phyloP scores from a whole-genome alignment of 2,797 vertebrate genomes.

The Siniperca obscura region DNA sequence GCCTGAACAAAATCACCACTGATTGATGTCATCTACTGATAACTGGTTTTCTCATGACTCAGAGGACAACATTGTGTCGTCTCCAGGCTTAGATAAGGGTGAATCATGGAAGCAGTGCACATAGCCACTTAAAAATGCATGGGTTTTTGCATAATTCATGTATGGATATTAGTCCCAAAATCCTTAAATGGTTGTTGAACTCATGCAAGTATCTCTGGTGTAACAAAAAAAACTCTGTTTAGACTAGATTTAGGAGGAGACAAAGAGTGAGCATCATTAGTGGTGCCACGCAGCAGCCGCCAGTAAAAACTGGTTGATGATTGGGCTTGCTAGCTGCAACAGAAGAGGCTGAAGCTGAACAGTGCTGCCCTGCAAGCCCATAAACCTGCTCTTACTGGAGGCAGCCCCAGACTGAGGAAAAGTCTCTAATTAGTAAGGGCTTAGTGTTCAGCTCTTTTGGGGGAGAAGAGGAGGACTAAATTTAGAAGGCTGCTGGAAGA shows the following conservation, averaged over 20 bases:
- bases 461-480: slow-evolving; percentile 60
- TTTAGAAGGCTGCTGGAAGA: slow-evolving; percentile 76
- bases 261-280: slow-evolving; percentile 51
- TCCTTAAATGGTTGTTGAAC: slow-evolving; percentile 16
- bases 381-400: slow-evolving; percentile 69
- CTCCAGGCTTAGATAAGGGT: neutral
- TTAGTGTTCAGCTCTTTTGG: slow-evolving; percentile 59
- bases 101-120: neutral
- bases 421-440: slow-evolving; percentile 78
- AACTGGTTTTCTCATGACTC: slow-evolving; percentile 17
- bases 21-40: slow-evolving; percentile 15
- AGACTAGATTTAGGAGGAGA: slow-evolving; percentile 31
- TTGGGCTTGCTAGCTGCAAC: slow-evolving; percentile 39
- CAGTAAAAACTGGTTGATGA: slow-evolving; percentile 51
- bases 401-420: slow-evolving; percentile 61
- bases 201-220: slow-evolving; percentile 6
- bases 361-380: slow-evolving; percentile 49
- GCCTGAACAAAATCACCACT: slow-evolving; percentile 24
- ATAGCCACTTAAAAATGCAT: slow-evolving; percentile 22
- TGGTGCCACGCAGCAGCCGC: slow-evolving; percentile 25
- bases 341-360: slow-evolving; percentile 30
- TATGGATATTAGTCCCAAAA: slow-evolving; percentile 20
- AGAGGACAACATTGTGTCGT: neutral
- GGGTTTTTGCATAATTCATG: slow-evolving; percentile 33
- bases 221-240: slow-evolving; percentile 1